Percentiles rank a stretch among this genome's conserved stretches.
phyloP scores from a whole-genome alignment of 2,113 vertebrate species.

The Corythornis cristatus region DNA sequence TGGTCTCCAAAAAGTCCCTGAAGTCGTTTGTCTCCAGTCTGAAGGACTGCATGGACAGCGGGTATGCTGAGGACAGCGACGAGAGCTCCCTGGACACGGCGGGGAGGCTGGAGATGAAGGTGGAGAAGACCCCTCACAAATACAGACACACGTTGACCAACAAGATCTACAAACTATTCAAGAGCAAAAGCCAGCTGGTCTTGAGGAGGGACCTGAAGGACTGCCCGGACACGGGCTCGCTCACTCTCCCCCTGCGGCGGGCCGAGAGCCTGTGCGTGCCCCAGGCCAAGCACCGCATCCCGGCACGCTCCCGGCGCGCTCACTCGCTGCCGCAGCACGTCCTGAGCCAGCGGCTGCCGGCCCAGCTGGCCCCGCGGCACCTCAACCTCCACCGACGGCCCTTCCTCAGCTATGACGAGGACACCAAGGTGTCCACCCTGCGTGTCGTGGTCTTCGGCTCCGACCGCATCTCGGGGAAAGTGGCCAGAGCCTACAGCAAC shows the following conservation, averaged over 20 bases:
- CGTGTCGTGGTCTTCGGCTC: slow-evolving; percentile 94
- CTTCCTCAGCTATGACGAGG: slow-evolving; percentile 89
- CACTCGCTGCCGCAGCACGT: slow-evolving; percentile 88
- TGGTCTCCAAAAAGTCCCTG: slow-evolving; percentile 78
- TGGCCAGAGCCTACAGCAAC: slow-evolving; percentile 90
- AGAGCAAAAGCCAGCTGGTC: slow-evolving; percentile 78
- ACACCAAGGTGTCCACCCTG: slow-evolving; percentile 79
- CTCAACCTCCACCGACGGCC: slow-evolving; percentile 83
- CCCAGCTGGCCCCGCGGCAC: slow-evolving; percentile 50
- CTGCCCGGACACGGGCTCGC: background rate
- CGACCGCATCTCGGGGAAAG: slow-evolving; percentile 91
- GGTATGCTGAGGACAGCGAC: slow-evolving; percentile 88
- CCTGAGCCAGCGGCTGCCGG: slow-evolving; percentile 51
- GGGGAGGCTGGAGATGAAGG: slow-evolving; percentile 27
- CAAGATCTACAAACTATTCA: slow-evolving; percentile 87
- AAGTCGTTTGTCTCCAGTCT: slow-evolving; percentile 84
- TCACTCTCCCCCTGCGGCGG: slow-evolving; percentile 68
- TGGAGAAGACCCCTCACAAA: slow-evolving; percentile 42
- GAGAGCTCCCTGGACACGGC: slow-evolving; percentile 73
- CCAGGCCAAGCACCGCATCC: slow-evolving; percentile 56
- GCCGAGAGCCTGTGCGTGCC: slow-evolving; percentile 87
- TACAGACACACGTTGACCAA: slow-evolving; percentile 76
- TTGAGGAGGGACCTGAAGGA: slow-evolving; percentile 61
- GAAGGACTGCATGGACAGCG: slow-evolving; percentile 89
- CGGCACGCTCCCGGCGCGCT: slow-evolving; percentile 84